phyloP scores from a whole-genome alignment of 2,888 invertebrate genomes.

The Sinopyrophorus schimmeli region DNA sequence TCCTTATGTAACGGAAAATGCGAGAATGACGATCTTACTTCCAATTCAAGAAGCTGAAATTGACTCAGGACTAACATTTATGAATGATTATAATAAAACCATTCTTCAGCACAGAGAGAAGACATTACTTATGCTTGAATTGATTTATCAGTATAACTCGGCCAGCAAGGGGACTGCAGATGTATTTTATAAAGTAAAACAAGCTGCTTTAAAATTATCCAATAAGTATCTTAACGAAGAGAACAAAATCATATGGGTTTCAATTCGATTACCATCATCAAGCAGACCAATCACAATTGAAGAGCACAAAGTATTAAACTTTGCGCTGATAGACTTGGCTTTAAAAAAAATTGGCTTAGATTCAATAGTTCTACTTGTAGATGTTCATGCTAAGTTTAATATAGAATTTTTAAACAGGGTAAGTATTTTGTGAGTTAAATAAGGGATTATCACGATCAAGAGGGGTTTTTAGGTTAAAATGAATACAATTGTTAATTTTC shows the following conservation, averaged over 20 bases:
- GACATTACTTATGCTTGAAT: constrained; percentile 74
- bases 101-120: constrained; percentile 76
- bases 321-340: constrained; percentile 70
- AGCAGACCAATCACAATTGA: constrained; percentile 47
- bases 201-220: constrained; percentile 63
- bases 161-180: constrained; percentile 64
- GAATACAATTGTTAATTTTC: constrained; percentile 88
- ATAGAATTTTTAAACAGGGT: constrained; percentile 89
- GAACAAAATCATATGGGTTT: constrained; percentile 70
- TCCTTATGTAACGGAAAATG: constrained; percentile 95
- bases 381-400: constrained; percentile 70
- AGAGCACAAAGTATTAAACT: constrained; percentile 54
- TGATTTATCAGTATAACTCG: constrained; percentile 66
- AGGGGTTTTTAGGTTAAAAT: constrained; percentile 84
- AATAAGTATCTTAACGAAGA: constrained; percentile 70
- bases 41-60: constrained; percentile 64
- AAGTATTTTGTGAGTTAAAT: too few species aligned
- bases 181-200: constrained; percentile 60
- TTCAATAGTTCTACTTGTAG: constrained; percentile 70
- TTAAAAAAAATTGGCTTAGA: constrained; percentile 72
- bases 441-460: too few species aligned
- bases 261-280: constrained; percentile 62
- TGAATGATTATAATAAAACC: constrained; percentile 69
- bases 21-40: constrained; percentile 76
- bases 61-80: constrained; percentile 65